Evolutionary conservation across 2,888 invertebrate species (phyloP).

Genomic region (Scaptomyza parva): DNA sequence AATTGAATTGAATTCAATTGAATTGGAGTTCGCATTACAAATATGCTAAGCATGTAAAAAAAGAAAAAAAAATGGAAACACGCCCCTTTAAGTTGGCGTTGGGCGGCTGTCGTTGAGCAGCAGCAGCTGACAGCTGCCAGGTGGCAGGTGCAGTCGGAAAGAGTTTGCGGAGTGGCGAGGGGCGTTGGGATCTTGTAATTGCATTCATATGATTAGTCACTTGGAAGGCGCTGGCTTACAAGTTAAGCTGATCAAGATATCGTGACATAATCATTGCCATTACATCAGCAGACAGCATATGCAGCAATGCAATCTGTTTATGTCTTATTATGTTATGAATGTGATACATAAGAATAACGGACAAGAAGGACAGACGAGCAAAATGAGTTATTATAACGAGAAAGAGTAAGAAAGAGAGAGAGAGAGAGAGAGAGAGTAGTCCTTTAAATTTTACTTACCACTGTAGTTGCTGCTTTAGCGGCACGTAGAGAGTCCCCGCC

Average conservation of each 20-base stretch:
- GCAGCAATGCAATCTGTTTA: slow-evolving; percentile 34
- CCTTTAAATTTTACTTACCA: not conserved
- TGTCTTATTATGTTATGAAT: slow-evolving; percentile 38
- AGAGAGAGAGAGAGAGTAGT: not conserved
- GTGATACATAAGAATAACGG: slow-evolving; percentile 2
- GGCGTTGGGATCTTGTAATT: slow-evolving; percentile 4
- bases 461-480: not conserved
- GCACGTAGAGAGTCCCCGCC: not conserved
- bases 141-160: slow-evolving; percentile 57
- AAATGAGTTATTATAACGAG: too few species aligned
- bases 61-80: slow-evolving; percentile 19
- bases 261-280: slow-evolving; percentile 70
- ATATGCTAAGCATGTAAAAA: slow-evolving; percentile 62
- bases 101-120: slow-evolving; percentile 33
- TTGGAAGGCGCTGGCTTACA: slow-evolving; percentile 34
- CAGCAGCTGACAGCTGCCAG: slow-evolving; percentile 46
- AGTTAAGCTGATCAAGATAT: slow-evolving; percentile 63
- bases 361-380: not conserved
- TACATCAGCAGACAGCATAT: slow-evolving; percentile 63
- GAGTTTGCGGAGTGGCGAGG: not conserved
- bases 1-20: slow-evolving; percentile 64
- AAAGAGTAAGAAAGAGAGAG: too few species aligned
- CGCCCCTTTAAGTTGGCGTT: slow-evolving; percentile 36
- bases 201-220: slow-evolving; percentile 50
- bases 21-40: slow-evolving; percentile 44